A percentile compares a stretch with the other conserved stretches of the same genome.
These are phyloP conservation scores for Melipona bicolor DNA, from an alignment of 2,888 invertebrate species.

Conservation along the genomic window DNA sequence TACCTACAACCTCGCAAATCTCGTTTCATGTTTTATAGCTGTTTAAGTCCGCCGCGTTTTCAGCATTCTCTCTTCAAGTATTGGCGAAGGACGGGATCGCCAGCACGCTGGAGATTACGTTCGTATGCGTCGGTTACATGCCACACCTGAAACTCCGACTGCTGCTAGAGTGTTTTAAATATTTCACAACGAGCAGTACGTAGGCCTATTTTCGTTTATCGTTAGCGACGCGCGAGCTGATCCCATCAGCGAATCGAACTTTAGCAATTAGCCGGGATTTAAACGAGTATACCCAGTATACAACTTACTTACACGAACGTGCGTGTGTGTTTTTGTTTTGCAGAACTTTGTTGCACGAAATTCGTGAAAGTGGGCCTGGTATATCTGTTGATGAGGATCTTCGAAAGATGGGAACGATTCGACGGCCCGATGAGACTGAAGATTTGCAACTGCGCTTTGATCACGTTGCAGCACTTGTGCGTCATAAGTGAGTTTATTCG, in stretches of 20 bases:
- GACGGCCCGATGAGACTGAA: slow-evolving; percentile 87
- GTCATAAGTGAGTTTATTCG: slow-evolving; percentile 86
- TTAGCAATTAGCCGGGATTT: neutral
- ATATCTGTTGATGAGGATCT: slow-evolving; percentile 86
- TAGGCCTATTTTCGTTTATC: slow-evolving; percentile 47
- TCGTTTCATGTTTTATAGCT: neutral
- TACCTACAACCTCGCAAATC: neutral
- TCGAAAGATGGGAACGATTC: slow-evolving; percentile 88
- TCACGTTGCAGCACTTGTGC: slow-evolving; percentile 87
- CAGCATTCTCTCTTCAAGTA: slow-evolving; percentile 82
- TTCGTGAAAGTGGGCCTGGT: slow-evolving; percentile 87
- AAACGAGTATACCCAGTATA: neutral
- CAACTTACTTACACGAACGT: neutral
- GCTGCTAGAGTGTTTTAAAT: slow-evolving; percentile 88
- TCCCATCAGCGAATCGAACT: slow-evolving; percentile 7
- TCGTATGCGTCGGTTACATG: slow-evolving; percentile 87
- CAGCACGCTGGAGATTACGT: slow-evolving; percentile 86
- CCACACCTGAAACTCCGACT: slow-evolving; percentile 88
- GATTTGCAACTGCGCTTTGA: slow-evolving; percentile 87
- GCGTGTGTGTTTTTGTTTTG: neutral
- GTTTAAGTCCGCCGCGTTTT: neutral
- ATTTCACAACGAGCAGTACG: slow-evolving; percentile 89
- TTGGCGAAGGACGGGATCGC: slow-evolving; percentile 87
- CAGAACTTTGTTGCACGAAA: slow-evolving; percentile 88
- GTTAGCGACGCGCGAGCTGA: neutral